phyloP scores from a whole-genome alignment of 2,797 vertebrate species.

The Megaceryle alcyon region DNA sequence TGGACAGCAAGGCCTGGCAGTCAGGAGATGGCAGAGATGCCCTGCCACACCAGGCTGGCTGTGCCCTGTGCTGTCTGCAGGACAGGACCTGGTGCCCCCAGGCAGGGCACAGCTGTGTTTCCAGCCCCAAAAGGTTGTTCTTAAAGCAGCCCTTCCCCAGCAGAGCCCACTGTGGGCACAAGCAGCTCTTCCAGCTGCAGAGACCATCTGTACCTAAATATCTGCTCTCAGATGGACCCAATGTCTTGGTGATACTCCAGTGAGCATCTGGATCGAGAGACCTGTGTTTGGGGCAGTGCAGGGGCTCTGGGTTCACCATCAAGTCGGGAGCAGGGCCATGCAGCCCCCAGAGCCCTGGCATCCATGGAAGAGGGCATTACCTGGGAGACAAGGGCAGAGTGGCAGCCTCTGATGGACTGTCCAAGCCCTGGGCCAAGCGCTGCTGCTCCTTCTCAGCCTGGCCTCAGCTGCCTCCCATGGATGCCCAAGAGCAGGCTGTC shows the following conservation, averaged over 20 bases:
- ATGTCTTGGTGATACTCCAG: not conserved
- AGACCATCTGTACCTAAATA: not conserved
- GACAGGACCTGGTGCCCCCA: not conserved
- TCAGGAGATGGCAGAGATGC: not conserved
- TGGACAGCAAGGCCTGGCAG: not conserved
- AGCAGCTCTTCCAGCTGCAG: not conserved
- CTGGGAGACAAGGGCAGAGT: not conserved
- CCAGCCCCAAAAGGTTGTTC: not conserved
- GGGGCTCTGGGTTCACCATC: not conserved
- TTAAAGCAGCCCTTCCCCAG: not conserved
- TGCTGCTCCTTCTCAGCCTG: not conserved
- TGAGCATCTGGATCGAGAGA: not conserved
- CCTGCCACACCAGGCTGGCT: not conserved
- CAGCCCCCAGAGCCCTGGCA: not conserved
- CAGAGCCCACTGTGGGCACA: not conserved
- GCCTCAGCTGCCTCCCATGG: not conserved
- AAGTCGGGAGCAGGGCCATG: no score
- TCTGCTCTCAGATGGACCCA: not conserved
- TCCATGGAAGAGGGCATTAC: accelerated
- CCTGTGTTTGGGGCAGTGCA: accelerated
- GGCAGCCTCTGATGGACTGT: not conserved
- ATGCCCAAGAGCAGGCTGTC: not conserved
- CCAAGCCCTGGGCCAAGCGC: not conserved
- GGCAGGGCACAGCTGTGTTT: not conserved
- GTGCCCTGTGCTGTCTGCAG: not conserved